Percentiles rank a stretch among this genome's conserved stretches.
These are phyloP conservation scores for Alcedo quadribrachys DNA, from an alignment of 2,797 vertebrate species.

Conservation along the genomic window DNA sequence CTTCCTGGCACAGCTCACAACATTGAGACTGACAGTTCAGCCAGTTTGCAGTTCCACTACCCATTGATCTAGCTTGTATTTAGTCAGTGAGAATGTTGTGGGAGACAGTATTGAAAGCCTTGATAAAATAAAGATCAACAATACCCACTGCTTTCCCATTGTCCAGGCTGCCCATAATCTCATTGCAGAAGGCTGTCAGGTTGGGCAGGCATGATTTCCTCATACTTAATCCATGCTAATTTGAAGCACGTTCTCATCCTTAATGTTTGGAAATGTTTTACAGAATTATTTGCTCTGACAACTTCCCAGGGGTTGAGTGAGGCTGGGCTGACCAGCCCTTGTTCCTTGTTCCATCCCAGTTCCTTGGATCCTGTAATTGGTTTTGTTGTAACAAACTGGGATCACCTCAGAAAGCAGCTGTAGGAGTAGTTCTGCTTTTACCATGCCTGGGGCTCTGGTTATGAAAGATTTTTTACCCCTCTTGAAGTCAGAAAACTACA, in stretches of 20 bases:
- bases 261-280: background rate
- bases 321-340: background rate
- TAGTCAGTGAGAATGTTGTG: background rate
- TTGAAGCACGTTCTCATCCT: background rate
- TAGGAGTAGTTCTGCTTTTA: background rate
- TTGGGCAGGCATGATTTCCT: background rate
- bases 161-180: background rate
- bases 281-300: background rate
- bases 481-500: background rate
- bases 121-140: background rate
- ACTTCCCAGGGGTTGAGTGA: background rate
- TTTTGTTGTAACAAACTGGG: background rate
- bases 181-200: background rate
- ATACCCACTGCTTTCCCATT: background rate
- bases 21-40: background rate
- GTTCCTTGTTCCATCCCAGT: too few species aligned
- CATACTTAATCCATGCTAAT: background rate
- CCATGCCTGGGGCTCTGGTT: background rate
- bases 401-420: background rate
- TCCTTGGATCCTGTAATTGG: background rate
- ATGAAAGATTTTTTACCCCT: background rate
- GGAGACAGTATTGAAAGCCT: background rate
- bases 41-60: background rate
- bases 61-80: background rate
- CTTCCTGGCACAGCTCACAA: background rate